Percentiles rank a stretch among this genome's conserved stretches.
Evolutionary conservation across 2,888 invertebrate genomes (phyloP).

Genomic region (Achlya flavicornis): DNA sequence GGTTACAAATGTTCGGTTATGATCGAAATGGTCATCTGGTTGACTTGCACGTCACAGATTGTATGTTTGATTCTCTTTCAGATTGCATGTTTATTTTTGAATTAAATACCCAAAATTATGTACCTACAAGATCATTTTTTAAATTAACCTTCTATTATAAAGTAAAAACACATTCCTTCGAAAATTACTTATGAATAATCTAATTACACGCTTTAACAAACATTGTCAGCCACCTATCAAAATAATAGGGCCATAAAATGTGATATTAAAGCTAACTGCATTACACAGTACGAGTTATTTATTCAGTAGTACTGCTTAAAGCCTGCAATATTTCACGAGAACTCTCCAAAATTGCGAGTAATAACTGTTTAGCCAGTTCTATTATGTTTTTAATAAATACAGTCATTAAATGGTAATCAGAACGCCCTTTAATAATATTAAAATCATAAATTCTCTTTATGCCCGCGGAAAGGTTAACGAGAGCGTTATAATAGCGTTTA

Average conservation of each 20-base stretch:
- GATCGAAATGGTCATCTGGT: no score
- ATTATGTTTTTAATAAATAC: constrained; percentile 20
- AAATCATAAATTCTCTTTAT: constrained; percentile 48
- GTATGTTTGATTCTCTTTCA: no score
- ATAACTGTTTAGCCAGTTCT: constrained; percentile 1
- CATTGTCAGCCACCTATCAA: neutral
- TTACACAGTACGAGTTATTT: neutral
- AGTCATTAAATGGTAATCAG: constrained; percentile 33
- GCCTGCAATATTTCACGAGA: no score
- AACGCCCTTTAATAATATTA: constrained; percentile 42
- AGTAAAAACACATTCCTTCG: no score
- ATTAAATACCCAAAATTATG: no score
- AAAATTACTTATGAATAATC: neutral
- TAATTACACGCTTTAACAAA: neutral
- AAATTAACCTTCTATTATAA: no score
- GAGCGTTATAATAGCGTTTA: constrained; percentile 19
- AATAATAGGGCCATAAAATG: neutral
- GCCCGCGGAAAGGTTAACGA: constrained; percentile 43
- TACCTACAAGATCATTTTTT: no score
- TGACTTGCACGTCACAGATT: no score
- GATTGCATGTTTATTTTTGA: no score
- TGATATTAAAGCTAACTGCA: neutral
- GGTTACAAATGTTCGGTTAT: no score
- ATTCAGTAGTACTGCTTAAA: neutral
- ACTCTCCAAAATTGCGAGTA: neutral